These are phyloP conservation scores for Limnephilus lunatus DNA, from an alignment of 2,888 invertebrate genomes.

Conservation along the genomic window DNA sequence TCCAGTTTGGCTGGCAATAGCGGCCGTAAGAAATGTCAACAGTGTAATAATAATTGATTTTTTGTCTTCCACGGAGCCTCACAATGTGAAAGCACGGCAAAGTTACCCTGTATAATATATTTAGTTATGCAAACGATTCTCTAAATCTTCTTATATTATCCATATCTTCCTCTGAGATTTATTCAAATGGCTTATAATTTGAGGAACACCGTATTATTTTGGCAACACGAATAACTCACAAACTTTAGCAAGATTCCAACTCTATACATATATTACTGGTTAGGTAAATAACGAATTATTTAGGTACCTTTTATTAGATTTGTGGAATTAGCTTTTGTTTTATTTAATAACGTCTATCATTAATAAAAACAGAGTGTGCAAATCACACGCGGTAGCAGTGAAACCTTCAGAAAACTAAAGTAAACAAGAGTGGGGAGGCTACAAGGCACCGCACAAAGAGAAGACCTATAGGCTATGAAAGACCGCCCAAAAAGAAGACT, in stretches of 20 bases:
- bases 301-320: background rate
- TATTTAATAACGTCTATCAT: too few species aligned
- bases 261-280: background rate
- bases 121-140: conserved; percentile 2
- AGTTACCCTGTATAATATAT: background rate
- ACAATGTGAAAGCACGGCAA: background rate
- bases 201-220: background rate
- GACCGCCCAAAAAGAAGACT: too few species aligned
- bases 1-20: background rate
- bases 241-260: background rate
- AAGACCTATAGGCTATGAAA: too few species aligned
- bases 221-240: background rate
- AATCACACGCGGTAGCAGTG: too few species aligned
- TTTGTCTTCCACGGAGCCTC: background rate
- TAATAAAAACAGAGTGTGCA: too few species aligned
- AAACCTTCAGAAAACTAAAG: too few species aligned
- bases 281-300: background rate
- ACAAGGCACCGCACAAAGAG: too few species aligned
- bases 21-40: background rate
- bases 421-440: too few species aligned
- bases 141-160: conserved; percentile 2
- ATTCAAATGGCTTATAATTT: background rate
- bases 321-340: background rate
- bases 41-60: background rate
- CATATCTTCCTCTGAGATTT: background rate